Percentiles rank a stretch among this genome's conserved stretches.
These are phyloP conservation scores for Chromobotia macracanthus DNA, from an alignment of 2,797 vertebrate species.

Conservation along the genomic window DNA sequence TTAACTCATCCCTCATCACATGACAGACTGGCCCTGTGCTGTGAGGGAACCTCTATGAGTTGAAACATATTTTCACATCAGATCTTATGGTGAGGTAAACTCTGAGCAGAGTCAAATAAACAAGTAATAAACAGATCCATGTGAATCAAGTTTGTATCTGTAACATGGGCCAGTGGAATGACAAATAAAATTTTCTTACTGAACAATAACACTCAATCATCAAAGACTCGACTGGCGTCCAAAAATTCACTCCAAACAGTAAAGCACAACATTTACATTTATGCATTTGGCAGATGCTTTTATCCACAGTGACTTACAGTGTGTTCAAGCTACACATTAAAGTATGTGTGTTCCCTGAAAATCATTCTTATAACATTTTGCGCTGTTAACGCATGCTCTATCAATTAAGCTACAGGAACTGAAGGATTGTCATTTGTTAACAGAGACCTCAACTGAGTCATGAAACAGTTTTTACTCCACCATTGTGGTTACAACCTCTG, in stretches of 20 bases:
- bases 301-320: no score
- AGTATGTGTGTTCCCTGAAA: no score
- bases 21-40: neutral
- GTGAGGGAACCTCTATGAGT: neutral
- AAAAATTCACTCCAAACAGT: conserved; percentile 2
- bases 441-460: neutral
- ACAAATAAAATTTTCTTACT: conserved; percentile 28
- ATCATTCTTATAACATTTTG: no score
- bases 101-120: conserved; percentile 24
- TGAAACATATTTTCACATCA: neutral
- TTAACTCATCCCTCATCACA: neutral
- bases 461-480: neutral
- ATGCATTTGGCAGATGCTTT: no score
- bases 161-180: conserved; percentile 31
- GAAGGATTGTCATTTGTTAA: neutral
- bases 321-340: no score
- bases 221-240: neutral
- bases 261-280: no score
- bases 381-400: no score
- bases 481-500: neutral
- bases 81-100: conserved; percentile 10
- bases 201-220: conserved; percentile 17
- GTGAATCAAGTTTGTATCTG: conserved; percentile 29
- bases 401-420: no score
- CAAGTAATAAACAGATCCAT: conserved; percentile 44